phyloP scores from a whole-genome alignment of 2,113 vertebrate genomes.

The Heterocephalus glaber region DNA sequence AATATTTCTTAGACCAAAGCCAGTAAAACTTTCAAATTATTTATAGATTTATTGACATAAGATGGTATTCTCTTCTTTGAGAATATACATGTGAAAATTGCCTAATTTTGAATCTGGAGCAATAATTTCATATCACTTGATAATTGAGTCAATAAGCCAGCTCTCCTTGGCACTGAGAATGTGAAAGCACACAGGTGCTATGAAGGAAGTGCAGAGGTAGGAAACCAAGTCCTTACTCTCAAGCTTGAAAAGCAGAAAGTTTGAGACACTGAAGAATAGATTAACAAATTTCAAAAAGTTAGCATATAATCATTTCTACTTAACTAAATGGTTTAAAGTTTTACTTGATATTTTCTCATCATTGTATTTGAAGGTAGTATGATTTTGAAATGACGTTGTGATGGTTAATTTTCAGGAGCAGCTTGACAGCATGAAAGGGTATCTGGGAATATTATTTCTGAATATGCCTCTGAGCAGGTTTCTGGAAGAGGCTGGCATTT shows the following conservation, averaged over 20 bases:
- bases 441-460: neutral
- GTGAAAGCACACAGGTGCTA: neutral
- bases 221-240: neutral
- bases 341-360: neutral
- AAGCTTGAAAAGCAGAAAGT: neutral
- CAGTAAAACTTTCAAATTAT: neutral
- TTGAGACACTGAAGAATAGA: neutral
- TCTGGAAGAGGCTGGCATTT: neutral
- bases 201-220: neutral
- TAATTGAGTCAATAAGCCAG: neutral
- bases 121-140: neutral
- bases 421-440: neutral
- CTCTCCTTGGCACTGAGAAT: neutral
- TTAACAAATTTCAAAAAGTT: neutral
- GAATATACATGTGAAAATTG: neutral
- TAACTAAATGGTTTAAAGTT: neutral
- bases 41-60: neutral
- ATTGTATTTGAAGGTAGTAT: neutral
- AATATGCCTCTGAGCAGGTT: rapidly evolving
- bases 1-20: neutral
- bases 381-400: neutral
- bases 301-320: neutral
- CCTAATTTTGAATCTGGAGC: neutral
- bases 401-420: neutral
- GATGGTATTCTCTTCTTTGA: neutral